Percentiles rank a stretch among this genome's conserved stretches.
phyloP scores from a whole-genome alignment of 2,797 vertebrate species.

The Moxostoma hubbsi region DNA sequence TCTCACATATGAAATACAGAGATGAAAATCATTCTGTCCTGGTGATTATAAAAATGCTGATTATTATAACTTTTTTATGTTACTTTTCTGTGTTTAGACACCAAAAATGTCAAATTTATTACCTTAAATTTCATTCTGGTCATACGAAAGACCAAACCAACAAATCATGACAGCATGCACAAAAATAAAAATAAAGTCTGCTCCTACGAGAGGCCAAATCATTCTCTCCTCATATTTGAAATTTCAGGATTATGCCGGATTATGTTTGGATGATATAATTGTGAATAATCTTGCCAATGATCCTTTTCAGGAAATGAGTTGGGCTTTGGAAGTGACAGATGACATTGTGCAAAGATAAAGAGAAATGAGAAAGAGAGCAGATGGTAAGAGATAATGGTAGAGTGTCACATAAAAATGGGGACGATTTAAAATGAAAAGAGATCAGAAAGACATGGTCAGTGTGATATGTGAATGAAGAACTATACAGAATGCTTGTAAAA shows the following conservation, averaged over 20 bases:
- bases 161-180: neutral
- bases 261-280: conserved; percentile 30
- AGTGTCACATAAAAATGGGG: neutral
- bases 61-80: neutral
- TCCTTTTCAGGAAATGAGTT: neutral
- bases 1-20: neutral
- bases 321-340: neutral
- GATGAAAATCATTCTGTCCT: neutral
- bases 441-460: neutral
- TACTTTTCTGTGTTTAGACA: neutral
- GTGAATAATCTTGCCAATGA: conserved; percentile 22
- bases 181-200: neutral
- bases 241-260: conserved; percentile 34
- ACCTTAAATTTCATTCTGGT: neutral
- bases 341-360: neutral
- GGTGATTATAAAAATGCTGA: too few relatives aligned
- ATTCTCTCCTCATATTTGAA: neutral
- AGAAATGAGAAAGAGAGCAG: conserved; percentile 14
- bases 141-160: neutral
- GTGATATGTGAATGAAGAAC: neutral
- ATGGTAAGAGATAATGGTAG: neutral
- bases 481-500: neutral
- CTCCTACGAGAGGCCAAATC: neutral
- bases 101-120: neutral
- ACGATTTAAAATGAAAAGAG: neutral